Percentiles rank a stretch among this genome's conserved stretches.
These are phyloP conservation scores for Fabriciana adippe DNA, from an alignment of 2,888 invertebrate species.

Conservation along the genomic window DNA sequence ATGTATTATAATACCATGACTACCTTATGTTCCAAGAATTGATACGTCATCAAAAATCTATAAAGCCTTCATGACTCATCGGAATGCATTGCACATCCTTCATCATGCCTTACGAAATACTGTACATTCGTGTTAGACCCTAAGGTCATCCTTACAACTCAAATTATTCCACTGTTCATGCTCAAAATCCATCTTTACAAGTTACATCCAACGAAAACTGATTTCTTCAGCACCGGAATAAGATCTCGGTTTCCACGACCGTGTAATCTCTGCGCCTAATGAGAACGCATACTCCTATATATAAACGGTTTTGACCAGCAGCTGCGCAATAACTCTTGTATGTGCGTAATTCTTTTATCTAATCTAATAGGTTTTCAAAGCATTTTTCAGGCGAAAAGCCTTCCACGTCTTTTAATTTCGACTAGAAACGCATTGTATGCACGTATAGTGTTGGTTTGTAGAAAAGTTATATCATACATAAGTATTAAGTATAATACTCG, in stretches of 20 bases:
- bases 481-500: too few relatives aligned
- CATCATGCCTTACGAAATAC: not conserved
- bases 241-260: constrained; percentile 30
- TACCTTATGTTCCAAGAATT: constrained; percentile 23
- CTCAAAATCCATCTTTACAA: not conserved
- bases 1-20: constrained; percentile 1
- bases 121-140: not conserved
- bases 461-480: too few relatives aligned
- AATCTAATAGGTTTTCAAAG: constrained; percentile 40
- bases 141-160: not conserved
- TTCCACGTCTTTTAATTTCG: constrained; percentile 15
- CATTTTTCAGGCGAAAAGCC: constrained; percentile 20
- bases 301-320: constrained; percentile 44
- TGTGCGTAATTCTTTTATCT: constrained; percentile 44
- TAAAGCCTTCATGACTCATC: constrained; percentile 3
- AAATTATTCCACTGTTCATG: constrained; percentile 7
- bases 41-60: constrained; percentile 19
- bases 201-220: constrained; percentile 2
- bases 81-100: constrained; percentile 3
- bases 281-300: constrained; percentile 37
- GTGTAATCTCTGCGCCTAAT: constrained; percentile 25
- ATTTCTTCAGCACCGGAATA: constrained; percentile 23
- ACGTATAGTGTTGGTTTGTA: too few relatives aligned
- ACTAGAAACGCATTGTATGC: constrained; percentile 8
- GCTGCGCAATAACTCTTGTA: constrained; percentile 45